Evolutionary conservation across 2,888 invertebrate genomes (phyloP), one percentile per base, ranked within the genome.

Genomic region (Malthinus flaveolus): DNA sequence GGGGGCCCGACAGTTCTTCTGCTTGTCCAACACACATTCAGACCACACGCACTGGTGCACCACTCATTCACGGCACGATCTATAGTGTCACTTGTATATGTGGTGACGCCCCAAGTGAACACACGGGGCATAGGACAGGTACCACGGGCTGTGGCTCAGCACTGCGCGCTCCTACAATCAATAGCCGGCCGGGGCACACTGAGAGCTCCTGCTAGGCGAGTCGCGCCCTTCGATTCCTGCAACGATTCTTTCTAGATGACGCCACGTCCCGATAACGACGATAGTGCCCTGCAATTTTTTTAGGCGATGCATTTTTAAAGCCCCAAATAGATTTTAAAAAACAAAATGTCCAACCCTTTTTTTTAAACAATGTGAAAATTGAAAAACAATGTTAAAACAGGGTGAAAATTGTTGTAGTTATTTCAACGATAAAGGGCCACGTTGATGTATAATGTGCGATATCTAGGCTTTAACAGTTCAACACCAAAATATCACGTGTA

Each of bases 91-190:
- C 62, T 66, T 62, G 56, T 57, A 65, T 67, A 59, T 69, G 67
- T 67, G 70, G 70, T 68, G 70, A 70, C 70, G 70, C 70, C 70
- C 70, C 70, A 70, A 70, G 66, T 68, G 67, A 67, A 64, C 66
- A 64, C 67, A 68, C 66, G 66, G 68, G 65, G 65, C 64, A 65
- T 64, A 64, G 65, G 65, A 65, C 66, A 64, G 65, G 65, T 63
- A 66, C 67, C 65, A 64, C 70, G 68, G 68, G 70, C 69, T 69
- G 70, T 68, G 68, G 68, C 68, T 64, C 67, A 65, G 66, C 67
- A 68, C 68, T 70, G 70, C 69, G 67, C 68, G 68, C 65, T 67
- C 63, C 63, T 62, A 60, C 69, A 69, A 68, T 69, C 68, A 68
- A 69, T 68, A 69, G 67, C 68, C 68, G 67, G 66, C 68, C 69